Base-by-base conservation (phyloP, 2,113 vertebrate species). In the Haplotaxodon microlepis region DNA sequence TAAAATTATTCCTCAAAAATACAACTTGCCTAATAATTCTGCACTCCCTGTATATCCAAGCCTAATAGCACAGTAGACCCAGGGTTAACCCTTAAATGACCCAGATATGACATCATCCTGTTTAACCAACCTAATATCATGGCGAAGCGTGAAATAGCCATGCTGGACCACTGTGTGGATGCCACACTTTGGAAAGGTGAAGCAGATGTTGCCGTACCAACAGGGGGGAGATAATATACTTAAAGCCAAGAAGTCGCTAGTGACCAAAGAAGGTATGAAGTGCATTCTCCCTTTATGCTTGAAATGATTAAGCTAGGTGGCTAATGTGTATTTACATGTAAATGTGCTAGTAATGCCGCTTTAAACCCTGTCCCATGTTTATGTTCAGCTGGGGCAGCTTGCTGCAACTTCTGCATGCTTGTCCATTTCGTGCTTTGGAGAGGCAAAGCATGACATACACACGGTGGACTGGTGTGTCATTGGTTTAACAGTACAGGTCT, bases 121-220 rank as follows among this genome's bases (percentile, higher is more conserved):
- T 40, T 69, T 1, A 9, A 69, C 36, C 31, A 66, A 66, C 61
- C 6, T 4, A n/a, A 36, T 66, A n/a, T 66, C 1, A 3, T 36
- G 31, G 31, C 3, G 4, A 66, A 66, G 61, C 0, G 6, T 0
- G 0, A 36, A n/a, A 66, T n/a, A 8, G 31, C 0, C 6, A 66
- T n/a, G 31, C 31, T 63, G 59, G 31, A 36, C 6, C 31, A 36
- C 17, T 19, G 59, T 63, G 59, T 5, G 4, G 0, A 63, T 1
- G 59, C 3, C 17, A 36, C 31, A 3, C 31, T 63, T 63, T 36
- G 31, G 31, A 5, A 34, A 63, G 59, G 59, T 36, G 31, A 63
- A 63, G 17, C 31, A n/a, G 31, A 63, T 63, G 31, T 66, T 66
- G 31, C 17, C 6, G 3, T n/a, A 12, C 17, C 61, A 36, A 36